A percentile compares a stretch with the other conserved stretches of the same genome.
Evolutionary conservation across 2,888 invertebrate genomes (phyloP).

Genomic region (Erebia epiphron): DNA sequence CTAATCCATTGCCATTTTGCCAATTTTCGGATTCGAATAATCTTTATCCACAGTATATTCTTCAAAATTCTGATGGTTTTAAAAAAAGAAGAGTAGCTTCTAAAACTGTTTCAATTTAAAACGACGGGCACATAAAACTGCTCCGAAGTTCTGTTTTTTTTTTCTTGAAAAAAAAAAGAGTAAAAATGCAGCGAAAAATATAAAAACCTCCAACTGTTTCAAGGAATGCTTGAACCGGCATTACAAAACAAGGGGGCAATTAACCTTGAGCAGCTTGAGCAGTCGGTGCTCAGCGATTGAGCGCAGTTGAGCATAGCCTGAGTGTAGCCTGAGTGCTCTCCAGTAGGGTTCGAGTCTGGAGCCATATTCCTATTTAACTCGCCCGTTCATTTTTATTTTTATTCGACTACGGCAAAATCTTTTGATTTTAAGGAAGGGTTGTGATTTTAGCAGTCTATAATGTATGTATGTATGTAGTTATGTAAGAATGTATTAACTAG

Average conservation of each 20-base stretch:
- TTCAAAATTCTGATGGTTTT: neutral
- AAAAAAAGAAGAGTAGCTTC: neutral
- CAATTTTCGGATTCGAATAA: too few relatives aligned
- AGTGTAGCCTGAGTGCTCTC: slow-evolving; percentile 2
- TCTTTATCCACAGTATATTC: too few relatives aligned
- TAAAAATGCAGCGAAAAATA: slow-evolving; percentile 11
- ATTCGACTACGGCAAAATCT: too few relatives aligned
- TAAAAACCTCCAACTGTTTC: slow-evolving; percentile 8
- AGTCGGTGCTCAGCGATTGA: slow-evolving; percentile 15
- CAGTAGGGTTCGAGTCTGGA: neutral
- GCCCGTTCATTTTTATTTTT: neutral
- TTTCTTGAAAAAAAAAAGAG: slow-evolving; percentile 12
- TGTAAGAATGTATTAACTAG: too few relatives aligned
- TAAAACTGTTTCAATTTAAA: neutral
- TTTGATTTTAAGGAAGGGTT: too few relatives aligned
- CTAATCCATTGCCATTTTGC: too few relatives aligned
- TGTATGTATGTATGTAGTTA: too few relatives aligned
- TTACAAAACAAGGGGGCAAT: slow-evolving; percentile 27
- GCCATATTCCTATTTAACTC: neutral
- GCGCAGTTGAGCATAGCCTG: slow-evolving; percentile 8
- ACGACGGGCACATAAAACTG: neutral
- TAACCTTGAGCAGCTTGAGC: slow-evolving; percentile 29
- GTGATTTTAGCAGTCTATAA: too few relatives aligned
- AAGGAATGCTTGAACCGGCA: slow-evolving; percentile 7
- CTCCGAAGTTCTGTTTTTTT: neutral